phyloP scores from a whole-genome alignment of 1,140 invertebrate genomes.

The Zaprionus ornatus region DNA sequence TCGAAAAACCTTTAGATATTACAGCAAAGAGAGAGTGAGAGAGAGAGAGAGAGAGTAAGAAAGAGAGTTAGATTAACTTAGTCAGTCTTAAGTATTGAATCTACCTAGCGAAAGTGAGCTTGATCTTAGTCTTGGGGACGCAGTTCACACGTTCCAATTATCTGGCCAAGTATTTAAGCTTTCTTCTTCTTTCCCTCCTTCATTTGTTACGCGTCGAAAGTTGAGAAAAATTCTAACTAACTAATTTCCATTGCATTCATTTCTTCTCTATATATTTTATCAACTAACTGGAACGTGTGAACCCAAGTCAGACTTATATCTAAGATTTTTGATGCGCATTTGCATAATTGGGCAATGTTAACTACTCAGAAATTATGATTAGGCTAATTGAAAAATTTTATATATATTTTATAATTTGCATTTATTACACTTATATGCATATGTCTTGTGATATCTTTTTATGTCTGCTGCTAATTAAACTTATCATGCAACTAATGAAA shows the following conservation, averaged over 20 bases:
- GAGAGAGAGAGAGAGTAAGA: background rate
- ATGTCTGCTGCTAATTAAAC: too few species aligned
- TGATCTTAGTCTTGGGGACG: background rate
- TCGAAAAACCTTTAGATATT: background rate
- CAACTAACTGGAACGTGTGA: conserved; percentile 34
- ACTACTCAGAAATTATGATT: background rate
- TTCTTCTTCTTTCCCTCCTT: conserved; percentile 10
- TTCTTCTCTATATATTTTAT: conserved; percentile 12
- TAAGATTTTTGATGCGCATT: background rate
- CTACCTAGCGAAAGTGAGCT: conserved; percentile 19
- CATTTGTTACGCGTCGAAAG: conserved; percentile 3
- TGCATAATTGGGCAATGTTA: conserved; percentile 5
- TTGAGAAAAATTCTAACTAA: conserved; percentile 43
- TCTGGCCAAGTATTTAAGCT: conserved; percentile 22
- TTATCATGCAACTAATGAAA: too few species aligned
- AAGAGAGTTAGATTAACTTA: too few species aligned
- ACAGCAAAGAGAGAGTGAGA: background rate
- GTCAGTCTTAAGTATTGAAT: background rate
- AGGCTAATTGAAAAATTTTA: background rate
- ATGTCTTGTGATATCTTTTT: background rate
- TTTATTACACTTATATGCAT: background rate
- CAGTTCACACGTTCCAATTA: conserved; percentile 44
- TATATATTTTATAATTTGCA: background rate
- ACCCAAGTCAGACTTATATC: background rate
- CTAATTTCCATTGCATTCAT: conserved; percentile 27